phyloP scores from a whole-genome alignment of 2,888 invertebrate genomes.

The Liodrosophila aerea region DNA sequence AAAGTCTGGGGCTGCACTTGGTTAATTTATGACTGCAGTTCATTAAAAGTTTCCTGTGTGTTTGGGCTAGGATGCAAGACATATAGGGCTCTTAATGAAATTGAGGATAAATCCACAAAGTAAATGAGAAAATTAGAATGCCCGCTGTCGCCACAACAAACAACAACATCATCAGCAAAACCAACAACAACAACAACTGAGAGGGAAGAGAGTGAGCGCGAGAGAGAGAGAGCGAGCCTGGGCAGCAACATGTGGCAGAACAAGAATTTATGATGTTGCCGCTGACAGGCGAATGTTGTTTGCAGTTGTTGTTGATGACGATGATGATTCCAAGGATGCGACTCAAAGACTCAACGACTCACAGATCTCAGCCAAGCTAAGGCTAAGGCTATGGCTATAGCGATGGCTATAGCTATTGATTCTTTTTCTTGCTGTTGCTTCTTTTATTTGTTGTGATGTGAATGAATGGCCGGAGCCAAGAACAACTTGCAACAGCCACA shows the following conservation, averaged over 20 bases:
- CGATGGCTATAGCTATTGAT: background rate
- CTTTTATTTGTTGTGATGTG: slow-evolving; percentile 48
- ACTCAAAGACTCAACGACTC: slow-evolving; percentile 18
- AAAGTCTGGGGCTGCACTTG: background rate
- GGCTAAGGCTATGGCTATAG: background rate
- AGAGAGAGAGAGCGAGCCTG: slow-evolving; percentile 28
- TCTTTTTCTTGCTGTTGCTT: slow-evolving; percentile 28
- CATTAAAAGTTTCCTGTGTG: slow-evolving; percentile 23
- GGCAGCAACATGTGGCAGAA: slow-evolving; percentile 75
- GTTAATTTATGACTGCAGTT: slow-evolving; percentile 15
- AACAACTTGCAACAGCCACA: background rate
- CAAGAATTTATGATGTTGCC: slow-evolving; percentile 81
- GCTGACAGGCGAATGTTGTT: slow-evolving; percentile 80
- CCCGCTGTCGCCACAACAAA: slow-evolving; percentile 30
- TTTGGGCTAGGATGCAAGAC: slow-evolving; percentile 5
- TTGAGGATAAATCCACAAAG: slow-evolving; percentile 34
- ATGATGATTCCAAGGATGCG: slow-evolving; percentile 71
- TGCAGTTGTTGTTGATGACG: slow-evolving; percentile 77
- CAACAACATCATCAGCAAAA: slow-evolving; percentile 32
- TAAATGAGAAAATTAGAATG: slow-evolving; percentile 42
- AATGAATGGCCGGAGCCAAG: slow-evolving; percentile 35
- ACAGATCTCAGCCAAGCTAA: background rate
- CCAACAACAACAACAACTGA: slow-evolving; percentile 18
- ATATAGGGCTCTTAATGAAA: slow-evolving; percentile 30
- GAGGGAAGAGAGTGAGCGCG: background rate